phyloP scores from a whole-genome alignment of 2,797 vertebrate genomes.

The Enteromius trimaculatus region DNA sequence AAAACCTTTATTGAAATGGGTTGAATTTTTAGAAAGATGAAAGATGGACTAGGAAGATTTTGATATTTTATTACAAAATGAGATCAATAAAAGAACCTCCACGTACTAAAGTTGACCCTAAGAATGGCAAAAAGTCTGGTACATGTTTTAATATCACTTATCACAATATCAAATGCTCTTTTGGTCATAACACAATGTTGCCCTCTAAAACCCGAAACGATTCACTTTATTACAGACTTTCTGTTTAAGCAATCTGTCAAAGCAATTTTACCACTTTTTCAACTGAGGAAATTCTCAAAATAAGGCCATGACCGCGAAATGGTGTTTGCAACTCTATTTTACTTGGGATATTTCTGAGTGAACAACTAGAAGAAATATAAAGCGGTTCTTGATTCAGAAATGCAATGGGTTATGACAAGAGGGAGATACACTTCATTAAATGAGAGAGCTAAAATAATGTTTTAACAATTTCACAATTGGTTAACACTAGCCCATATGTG shows the following conservation, averaged over 20 bases:
- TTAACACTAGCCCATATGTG: background rate
- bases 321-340: background rate
- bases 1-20: background rate
- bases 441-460: background rate
- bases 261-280: conserved; percentile 1
- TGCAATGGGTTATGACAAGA: background rate
- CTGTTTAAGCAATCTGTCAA: too few species aligned
- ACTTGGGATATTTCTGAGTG: background rate
- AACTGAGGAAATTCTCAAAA: conserved; percentile 11
- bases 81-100: background rate
- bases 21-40: background rate
- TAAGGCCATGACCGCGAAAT: background rate
- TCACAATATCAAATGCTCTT: background rate
- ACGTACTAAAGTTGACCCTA: background rate
- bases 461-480: conserved; percentile 1
- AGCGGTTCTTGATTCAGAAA: background rate
- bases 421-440: background rate
- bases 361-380: background rate
- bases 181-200: background rate
- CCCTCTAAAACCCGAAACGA: background rate
- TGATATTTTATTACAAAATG: background rate
- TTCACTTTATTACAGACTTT: conserved; percentile 1
- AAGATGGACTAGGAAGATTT: background rate
- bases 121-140: background rate
- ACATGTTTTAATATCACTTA: background rate